Evolutionary conservation across 2,797 vertebrate species (phyloP), one percentile per base, ranked within the genome.

Genomic region (Choloepus didactylus): DNA sequence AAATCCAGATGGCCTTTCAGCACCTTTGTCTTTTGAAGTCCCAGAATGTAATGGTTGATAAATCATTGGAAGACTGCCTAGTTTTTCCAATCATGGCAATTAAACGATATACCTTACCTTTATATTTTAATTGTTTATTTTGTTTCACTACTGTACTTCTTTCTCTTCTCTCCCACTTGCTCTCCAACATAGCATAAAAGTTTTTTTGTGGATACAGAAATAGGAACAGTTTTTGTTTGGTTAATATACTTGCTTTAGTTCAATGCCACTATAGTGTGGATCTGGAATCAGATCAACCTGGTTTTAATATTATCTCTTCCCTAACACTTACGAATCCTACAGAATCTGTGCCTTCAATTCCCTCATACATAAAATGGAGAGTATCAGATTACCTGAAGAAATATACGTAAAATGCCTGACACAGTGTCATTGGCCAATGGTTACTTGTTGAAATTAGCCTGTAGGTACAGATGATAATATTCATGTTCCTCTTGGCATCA

Each of bases 11-110:
- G 35, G 9, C 5, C 9, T 91, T 83, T 87, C 31, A 23, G 5
- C 18, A 91, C 9, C 1, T 15, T 79, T 46, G 14, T 9, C 19
- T 93, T 91, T 93, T 86, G 67, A 96, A 93, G 8, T 89, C 41
- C 9, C 89, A 87, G 4, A 67, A 27, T 9, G 7, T 9, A 86
- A 4, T 35, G 72, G 31, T 27, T 73, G 5, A 54, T 66, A 85
- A 92, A 67, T 54, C 75, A 70, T 27, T 77, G 67, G 31, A 1
- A 27, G 7, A 29, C 19, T 59, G 1, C 15, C 25, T 72, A 54
- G 11, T 46, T 76, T 89, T 96, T 12, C 67, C 1, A 70, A 35
- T 8, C 51, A 25, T 54, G 29, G 69, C 27, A 9, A 80, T 64
- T 79, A 80, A 35, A 64, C 25, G 64, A 38, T 29, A 27, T 16